phyloP scores from a whole-genome alignment of 2,113 vertebrate genomes.

The Trachemys scripta region DNA sequence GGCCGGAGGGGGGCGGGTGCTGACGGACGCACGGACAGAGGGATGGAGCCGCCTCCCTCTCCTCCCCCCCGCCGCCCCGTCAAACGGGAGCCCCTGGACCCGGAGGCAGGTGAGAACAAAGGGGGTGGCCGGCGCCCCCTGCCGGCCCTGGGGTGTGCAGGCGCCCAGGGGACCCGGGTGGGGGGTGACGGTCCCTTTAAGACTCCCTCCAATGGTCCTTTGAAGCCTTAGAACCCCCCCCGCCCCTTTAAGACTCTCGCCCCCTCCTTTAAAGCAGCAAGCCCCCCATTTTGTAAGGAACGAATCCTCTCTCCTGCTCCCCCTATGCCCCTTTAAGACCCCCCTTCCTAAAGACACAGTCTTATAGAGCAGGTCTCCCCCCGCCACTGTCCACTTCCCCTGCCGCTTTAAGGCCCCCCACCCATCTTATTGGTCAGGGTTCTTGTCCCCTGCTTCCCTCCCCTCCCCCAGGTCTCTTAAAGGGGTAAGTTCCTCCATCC shows the following conservation, averaged over 20 bases:
- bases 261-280: background rate
- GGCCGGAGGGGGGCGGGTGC: background rate
- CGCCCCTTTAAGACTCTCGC: background rate
- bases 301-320: background rate
- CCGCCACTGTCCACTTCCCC: background rate
- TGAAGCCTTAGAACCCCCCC: no score
- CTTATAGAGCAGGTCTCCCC: background rate
- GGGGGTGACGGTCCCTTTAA: slow-evolving; percentile 51
- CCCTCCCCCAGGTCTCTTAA: background rate
- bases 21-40: background rate
- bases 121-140: slow-evolving; percentile 60
- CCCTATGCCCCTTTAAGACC: background rate
- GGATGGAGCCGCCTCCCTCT: slow-evolving; percentile 51
- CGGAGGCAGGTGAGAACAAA: slow-evolving; percentile 56
- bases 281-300: background rate
- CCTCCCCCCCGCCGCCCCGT: slow-evolving; percentile 52
- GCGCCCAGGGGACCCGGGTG: slow-evolving; percentile 69
- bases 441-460: background rate
- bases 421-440: background rate
- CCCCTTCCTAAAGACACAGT: background rate
- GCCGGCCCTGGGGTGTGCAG: slow-evolving; percentile 29
- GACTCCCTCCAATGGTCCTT: background rate
- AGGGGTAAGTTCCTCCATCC: background rate
- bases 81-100: slow-evolving; percentile 63
- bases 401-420: background rate